Percentiles rank a stretch among this genome's conserved stretches.
Conservation (phyloP, 2,113 vertebrate genomes). For the Himantopus leucocephalus region DNA sequence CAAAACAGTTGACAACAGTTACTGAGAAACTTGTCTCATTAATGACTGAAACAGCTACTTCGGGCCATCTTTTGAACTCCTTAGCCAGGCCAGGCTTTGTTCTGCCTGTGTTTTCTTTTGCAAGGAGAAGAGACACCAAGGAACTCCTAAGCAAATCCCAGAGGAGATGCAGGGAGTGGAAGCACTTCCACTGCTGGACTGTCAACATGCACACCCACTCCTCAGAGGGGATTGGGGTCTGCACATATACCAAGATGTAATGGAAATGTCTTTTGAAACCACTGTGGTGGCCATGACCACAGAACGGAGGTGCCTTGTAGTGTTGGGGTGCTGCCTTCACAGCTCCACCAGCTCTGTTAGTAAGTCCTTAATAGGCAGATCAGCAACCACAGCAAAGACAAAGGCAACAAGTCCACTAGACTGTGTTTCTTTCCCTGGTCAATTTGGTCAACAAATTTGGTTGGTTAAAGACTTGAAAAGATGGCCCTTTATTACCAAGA, state of each 20-base stretch:
- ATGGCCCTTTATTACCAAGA: neutral
- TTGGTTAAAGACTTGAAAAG: slow-evolving; percentile 10
- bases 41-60: neutral
- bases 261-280: neutral
- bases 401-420: neutral
- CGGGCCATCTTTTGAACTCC: neutral
- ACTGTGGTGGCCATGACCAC: neutral
- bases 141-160: neutral
- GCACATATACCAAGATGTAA: neutral
- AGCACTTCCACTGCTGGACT: neutral
- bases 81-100: neutral
- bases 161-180: neutral
- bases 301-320: neutral
- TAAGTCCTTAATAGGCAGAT: neutral
- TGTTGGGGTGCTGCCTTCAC: neutral
- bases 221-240: neutral
- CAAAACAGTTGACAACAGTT: slow-evolving; percentile 1
- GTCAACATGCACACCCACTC: neutral
- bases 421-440: neutral
- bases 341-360: neutral
- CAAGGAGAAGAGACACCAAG: neutral
- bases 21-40: neutral
- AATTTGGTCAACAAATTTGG: neutral
- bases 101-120: neutral
- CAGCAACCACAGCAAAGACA: neutral